A percentile compares a stretch with the other conserved stretches of the same genome.
Evolutionary conservation across 2,888 invertebrate species (phyloP).

Genomic region (Eudemis profundana): DNA sequence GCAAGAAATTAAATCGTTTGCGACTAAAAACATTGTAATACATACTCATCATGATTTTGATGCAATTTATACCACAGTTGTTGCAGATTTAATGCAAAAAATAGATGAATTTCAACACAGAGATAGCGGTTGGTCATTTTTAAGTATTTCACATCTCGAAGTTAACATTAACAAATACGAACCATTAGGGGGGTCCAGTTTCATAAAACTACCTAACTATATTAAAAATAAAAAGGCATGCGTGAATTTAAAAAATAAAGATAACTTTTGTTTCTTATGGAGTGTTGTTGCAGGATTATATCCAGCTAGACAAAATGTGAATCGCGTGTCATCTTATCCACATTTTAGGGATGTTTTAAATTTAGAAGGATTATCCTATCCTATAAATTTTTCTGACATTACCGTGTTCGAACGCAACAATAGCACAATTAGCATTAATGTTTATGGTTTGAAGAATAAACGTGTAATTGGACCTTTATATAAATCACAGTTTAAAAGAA

Average conservation of each 20-base stretch:
- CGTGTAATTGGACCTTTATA: constrained; percentile 11
- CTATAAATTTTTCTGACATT: neutral
- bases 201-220: neutral
- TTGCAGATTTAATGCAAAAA: too few relatives aligned
- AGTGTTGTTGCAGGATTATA: constrained; percentile 8
- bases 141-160: constrained; percentile 6
- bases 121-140: constrained; percentile 1
- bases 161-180: constrained; percentile 12
- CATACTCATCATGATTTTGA: too few relatives aligned
- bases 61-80: too few relatives aligned
- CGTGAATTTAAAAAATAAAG: constrained; percentile 1
- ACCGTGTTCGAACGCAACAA: neutral
- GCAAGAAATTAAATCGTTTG: too few relatives aligned
- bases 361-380: neutral
- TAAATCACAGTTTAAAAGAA: neutral
- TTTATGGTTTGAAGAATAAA: constrained; percentile 7
- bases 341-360: constrained; percentile 10
- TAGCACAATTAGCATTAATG: constrained; percentile 11
- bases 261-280: neutral
- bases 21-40: too few relatives aligned
- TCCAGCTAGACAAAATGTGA: neutral
- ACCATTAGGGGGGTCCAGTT: neutral
- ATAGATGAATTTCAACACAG: neutral
- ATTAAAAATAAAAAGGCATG: constrained; percentile 9
- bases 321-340: neutral